Percentiles rank a stretch among this genome's conserved stretches.
Evolutionary conservation across 1,140 invertebrate genomes (phyloP).

Genomic region (Aphelinus atriplicis): DNA sequence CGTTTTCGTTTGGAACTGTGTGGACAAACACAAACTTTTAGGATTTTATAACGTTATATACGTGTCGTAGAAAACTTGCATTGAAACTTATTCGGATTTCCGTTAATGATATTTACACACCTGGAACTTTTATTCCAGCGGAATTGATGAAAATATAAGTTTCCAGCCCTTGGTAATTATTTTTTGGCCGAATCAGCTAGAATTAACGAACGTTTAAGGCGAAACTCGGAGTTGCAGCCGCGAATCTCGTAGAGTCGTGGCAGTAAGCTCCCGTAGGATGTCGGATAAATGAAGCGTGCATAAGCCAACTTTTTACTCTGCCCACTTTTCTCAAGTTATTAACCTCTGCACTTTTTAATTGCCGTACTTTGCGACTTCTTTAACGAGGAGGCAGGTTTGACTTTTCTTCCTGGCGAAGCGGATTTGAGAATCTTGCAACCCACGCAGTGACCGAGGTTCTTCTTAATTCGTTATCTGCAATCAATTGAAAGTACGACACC

Average conservation of each 20-base stretch:
- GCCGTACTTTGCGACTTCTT: constrained; percentile 2
- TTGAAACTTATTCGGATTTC: background rate
- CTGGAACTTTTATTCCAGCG: background rate
- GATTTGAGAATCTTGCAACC: background rate
- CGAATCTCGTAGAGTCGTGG: constrained; percentile 5
- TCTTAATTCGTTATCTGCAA: too few species aligned
- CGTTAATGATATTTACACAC: background rate
- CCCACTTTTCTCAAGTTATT: constrained; percentile 18
- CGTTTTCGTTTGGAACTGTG: too few species aligned
- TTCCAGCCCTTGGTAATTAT: background rate
- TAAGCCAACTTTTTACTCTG: background rate
- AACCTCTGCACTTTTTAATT: constrained; percentile 30
- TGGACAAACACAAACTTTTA: too few species aligned
- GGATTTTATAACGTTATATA: too few species aligned
- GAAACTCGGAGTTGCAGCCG: background rate
- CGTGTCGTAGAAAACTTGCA: too few species aligned
- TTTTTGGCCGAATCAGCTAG: constrained; percentile 22
- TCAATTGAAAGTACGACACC: too few species aligned
- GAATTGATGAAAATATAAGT: background rate
- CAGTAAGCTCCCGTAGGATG: background rate
- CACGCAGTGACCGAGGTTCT: too few species aligned
- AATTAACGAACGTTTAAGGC: background rate
- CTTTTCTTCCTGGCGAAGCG: background rate
- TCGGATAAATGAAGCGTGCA: background rate
- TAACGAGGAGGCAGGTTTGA: background rate